These are phyloP conservation scores for Scaptomyza montana DNA, from an alignment of 1,140 invertebrate species.

Conservation along the genomic window DNA sequence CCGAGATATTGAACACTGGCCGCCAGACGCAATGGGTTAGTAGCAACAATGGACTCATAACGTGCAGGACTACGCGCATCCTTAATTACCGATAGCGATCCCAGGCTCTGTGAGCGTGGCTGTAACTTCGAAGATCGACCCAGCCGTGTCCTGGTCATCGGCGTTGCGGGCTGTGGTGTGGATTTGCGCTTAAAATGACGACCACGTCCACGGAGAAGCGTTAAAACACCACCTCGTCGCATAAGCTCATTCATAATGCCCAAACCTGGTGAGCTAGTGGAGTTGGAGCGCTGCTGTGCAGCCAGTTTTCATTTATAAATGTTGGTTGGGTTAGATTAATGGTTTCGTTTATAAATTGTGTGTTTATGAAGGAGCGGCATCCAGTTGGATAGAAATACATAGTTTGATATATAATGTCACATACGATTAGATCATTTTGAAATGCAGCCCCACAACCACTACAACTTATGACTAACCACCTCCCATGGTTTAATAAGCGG, in stretches of 20 bases:
- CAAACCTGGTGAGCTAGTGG: slow-evolving; percentile 74
- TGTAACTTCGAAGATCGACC: slow-evolving; percentile 71
- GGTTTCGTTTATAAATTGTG: slow-evolving; percentile 28
- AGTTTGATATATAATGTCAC: slow-evolving; percentile 15
- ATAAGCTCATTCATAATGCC: slow-evolving; percentile 78
- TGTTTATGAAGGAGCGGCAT: slow-evolving; percentile 47
- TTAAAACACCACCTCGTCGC: slow-evolving; percentile 77
- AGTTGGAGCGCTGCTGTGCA: slow-evolving; percentile 64
- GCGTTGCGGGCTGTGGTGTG: slow-evolving; percentile 74
- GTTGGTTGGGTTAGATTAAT: slow-evolving; percentile 25
- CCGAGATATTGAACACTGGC: slow-evolving; percentile 71
- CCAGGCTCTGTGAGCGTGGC: slow-evolving; percentile 78
- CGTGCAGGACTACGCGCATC: slow-evolving; percentile 68
- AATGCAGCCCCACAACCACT: slow-evolving; percentile 31
- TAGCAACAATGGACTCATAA: slow-evolving; percentile 74
- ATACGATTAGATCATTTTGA: slow-evolving; percentile 41
- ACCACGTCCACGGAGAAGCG: slow-evolving; percentile 68
- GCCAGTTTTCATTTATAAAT: slow-evolving; percentile 10
- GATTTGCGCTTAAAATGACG: slow-evolving; percentile 79
- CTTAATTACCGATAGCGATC: slow-evolving; percentile 83
- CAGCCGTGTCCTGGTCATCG: slow-evolving; percentile 58
- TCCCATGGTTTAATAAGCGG: background rate
- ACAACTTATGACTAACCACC: slow-evolving; percentile 39
- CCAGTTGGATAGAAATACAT: slow-evolving; percentile 46
- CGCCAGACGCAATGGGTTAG: slow-evolving; percentile 78